Base-by-base conservation (phyloP, 2,797 vertebrate genomes). In the Mormyrus hasselquistii region DNA sequence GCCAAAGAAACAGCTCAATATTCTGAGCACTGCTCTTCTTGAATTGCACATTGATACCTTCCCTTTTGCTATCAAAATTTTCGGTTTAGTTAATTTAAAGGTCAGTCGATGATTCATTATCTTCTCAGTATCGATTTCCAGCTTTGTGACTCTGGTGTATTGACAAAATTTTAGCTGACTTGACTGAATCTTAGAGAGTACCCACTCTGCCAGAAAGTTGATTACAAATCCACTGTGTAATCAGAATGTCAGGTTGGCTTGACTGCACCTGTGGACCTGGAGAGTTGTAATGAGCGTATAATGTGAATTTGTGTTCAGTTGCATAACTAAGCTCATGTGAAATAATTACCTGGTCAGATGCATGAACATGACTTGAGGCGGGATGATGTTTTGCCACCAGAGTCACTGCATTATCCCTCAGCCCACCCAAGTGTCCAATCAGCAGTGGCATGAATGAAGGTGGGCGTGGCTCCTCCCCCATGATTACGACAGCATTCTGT, bases 381-480 rank as follows among this genome's bases (percentile, higher is more conserved):
- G 2, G 88, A 49, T 22, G 10, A 44, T 55, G 6, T n/a, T 84
- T 62, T 88, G 34, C 79, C 9, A 25, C 44, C 8, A 22, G n/a
- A 22, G 25, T 34, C 25, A 55, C 10, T 55, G n/a, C 7, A 25
- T 41, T 73, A 86, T 50, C 38, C 38, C 19, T 16, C 86, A 8
- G 69, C 52, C 2, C 82, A 16, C 14, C 19, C 88, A 22, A 25
- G 83, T 50, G 47, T 47, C 82, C 89, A 76, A 87, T 57, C 41
- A n/a, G 9, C 22, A 44, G 53, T n/a, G 87, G 62, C 79, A 7
- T 50, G 9, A 84, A 41, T 7, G 88, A 90, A 89, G 38, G 86
- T 25, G 79, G 90, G 89, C 89, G 44, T 50, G 90, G 73, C 73
- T 79, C 16, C 38, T 79, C 41, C 73, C 0, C 41, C 19, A n/a